A percentile compares a stretch with the other conserved stretches of the same genome.
These are phyloP conservation scores for Palythoa grandiflora DNA, from an alignment of 92 coral and sea anemone species.

Conservation along the genomic window DNA sequence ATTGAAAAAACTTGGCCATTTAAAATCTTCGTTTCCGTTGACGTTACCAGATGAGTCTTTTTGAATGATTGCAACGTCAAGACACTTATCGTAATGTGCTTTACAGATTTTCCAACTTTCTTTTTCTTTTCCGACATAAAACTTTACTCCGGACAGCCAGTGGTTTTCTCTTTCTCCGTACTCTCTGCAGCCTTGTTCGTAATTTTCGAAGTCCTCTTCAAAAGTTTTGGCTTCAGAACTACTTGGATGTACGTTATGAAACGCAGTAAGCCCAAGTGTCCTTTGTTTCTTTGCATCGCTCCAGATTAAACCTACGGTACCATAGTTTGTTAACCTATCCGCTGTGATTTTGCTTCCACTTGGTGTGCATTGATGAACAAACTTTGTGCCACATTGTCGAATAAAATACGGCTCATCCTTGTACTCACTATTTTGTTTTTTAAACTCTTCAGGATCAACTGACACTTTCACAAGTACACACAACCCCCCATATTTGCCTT, in stretches of 20 bases:
- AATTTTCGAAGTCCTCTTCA: too few species aligned
- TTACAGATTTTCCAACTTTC: not conserved
- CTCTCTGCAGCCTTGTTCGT: not conserved
- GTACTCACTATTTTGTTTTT: not conserved
- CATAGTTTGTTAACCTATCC: not conserved
- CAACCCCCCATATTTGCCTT: not conserved
- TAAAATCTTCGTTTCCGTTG: not conserved
- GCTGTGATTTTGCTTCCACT: not conserved
- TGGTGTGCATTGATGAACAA: not conserved
- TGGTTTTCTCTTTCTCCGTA: not conserved
- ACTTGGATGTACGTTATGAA: not conserved
- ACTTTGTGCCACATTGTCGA: not conserved
- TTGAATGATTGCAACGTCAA: too few species aligned
- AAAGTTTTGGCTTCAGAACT: not conserved
- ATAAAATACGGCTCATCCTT: not conserved
- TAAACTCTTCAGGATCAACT: constrained; percentile 4
- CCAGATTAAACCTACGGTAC: not conserved
- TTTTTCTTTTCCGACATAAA: not conserved
- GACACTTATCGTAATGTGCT: not conserved
- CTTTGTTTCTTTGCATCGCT: not conserved
- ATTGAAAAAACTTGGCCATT: not conserved
- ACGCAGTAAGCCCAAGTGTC: not conserved
- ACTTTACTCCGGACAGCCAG: not conserved
- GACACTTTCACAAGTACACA: not conserved
- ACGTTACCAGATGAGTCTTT: not conserved